Percentiles rank a stretch among this genome's conserved stretches.
Conservation (phyloP, 2,113 vertebrate species). For the Neofelis nebulosa region DNA sequence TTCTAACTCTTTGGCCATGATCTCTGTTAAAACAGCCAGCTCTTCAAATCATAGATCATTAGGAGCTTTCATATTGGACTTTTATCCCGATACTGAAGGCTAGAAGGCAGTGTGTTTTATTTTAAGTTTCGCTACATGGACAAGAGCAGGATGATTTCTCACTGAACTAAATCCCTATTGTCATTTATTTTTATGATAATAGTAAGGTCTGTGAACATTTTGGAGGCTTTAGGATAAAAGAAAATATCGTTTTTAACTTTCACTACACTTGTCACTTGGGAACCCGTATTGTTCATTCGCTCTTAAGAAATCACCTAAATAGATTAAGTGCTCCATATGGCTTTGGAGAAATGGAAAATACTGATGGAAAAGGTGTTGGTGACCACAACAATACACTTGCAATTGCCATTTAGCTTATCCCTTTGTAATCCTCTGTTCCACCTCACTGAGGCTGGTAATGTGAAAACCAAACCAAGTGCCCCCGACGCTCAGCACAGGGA, state of each 20-base stretch:
- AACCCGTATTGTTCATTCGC: conserved; percentile 49
- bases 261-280: background rate
- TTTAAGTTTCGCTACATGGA: conserved; percentile 33
- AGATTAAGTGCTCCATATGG: conserved; percentile 47
- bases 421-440: conserved; percentile 56
- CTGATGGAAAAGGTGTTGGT: conserved; percentile 55
- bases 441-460: conserved; percentile 15
- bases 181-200: conserved; percentile 62
- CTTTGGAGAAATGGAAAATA: conserved; percentile 62
- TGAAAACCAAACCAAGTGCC: background rate
- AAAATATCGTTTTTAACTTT: conserved; percentile 62
- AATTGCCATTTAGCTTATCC: background rate
- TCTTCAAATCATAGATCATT: conserved; percentile 71
- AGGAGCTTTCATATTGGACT: conserved; percentile 30
- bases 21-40: conserved; percentile 76
- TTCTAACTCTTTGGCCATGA: conserved; percentile 67
- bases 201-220: conserved; percentile 54
- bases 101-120: conserved; percentile 22
- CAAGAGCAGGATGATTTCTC: conserved; percentile 58
- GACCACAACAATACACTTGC: conserved; percentile 46
- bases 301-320: conserved; percentile 65
- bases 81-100: background rate
- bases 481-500: background rate
- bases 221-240: conserved; percentile 52
- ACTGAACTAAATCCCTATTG: conserved; percentile 58